Evolutionary conservation across 1,140 invertebrate species (phyloP).

Genomic region (Lasioglossum baleicum): DNA sequence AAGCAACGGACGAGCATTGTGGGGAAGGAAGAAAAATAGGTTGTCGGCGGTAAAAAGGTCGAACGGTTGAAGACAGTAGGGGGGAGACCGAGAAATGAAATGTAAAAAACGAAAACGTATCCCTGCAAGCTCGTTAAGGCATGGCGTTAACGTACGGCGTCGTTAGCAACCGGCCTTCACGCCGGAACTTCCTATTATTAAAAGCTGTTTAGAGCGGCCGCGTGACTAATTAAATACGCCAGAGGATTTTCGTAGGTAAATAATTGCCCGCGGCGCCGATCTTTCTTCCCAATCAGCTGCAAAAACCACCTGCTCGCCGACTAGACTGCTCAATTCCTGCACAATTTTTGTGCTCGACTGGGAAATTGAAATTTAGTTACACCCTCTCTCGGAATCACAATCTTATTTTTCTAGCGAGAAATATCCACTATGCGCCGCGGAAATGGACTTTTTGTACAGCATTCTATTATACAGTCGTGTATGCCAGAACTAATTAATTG

Average conservation of each 20-base stretch:
- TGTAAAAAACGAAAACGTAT: slow-evolving; percentile 61
- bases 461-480: no score
- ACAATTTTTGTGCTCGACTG: neutral
- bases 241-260: slow-evolving; percentile 60
- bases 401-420: no score
- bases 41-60: slow-evolving; percentile 33
- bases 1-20: slow-evolving; percentile 58
- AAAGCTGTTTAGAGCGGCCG: slow-evolving; percentile 71
- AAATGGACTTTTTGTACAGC: no score
- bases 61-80: slow-evolving; percentile 43
- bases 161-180: slow-evolving; percentile 69
- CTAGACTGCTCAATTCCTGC: neutral
- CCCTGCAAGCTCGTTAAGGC: slow-evolving; percentile 73
- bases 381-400: no score
- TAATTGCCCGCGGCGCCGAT: slow-evolving; percentile 42
- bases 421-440: no score
- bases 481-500: no score
- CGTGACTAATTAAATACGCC: slow-evolving; percentile 71
- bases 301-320: neutral
- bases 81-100: slow-evolving; percentile 40
- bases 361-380: neutral
- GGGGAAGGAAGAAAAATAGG: slow-evolving; percentile 55
- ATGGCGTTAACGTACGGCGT: slow-evolving; percentile 74
- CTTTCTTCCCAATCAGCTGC: slow-evolving; percentile 42
- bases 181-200: slow-evolving; percentile 73